These are phyloP conservation scores for Papilio polyxenes DNA, from an alignment of 1,140 invertebrate genomes.

Conservation along the genomic window DNA sequence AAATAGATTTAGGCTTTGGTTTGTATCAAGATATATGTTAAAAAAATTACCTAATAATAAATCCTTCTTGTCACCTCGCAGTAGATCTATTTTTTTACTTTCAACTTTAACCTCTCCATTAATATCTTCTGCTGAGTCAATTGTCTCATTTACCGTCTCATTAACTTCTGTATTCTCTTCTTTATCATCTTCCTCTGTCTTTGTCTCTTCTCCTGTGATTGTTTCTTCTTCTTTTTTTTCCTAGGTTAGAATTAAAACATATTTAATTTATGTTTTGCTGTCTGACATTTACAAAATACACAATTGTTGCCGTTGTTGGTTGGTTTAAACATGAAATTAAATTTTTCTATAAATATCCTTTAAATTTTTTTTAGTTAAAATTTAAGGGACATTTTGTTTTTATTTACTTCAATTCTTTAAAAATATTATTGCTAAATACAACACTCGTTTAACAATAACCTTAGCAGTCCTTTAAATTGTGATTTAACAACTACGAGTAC, in stretches of 20 bases:
- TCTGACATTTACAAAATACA: too few relatives aligned
- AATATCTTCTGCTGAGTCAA: conserved; percentile 41
- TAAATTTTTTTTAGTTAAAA: too few relatives aligned
- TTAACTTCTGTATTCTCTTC: conserved; percentile 47
- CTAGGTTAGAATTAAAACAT: conserved; percentile 43
- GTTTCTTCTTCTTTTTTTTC: conserved; percentile 62
- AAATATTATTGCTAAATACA: too few relatives aligned
- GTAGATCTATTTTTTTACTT: conserved; percentile 63
- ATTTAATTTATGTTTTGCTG: background rate
- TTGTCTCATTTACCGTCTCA: conserved; percentile 43
- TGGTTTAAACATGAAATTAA: too few relatives aligned
- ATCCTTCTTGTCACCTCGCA: conserved; percentile 74
- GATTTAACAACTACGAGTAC: too few relatives aligned
- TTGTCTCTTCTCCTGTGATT: conserved; percentile 58
- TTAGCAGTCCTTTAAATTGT: background rate
- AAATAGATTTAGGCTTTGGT: background rate
- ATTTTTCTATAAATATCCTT: too few relatives aligned
- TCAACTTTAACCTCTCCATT: conserved; percentile 52
- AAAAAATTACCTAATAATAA: conserved; percentile 66
- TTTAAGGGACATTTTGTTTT: too few relatives aligned
- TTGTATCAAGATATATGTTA: background rate
- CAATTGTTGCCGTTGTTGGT: too few relatives aligned
- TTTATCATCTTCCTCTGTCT: conserved; percentile 42
- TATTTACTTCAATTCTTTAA: background rate
- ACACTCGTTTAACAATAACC: background rate